A percentile compares a stretch with the other conserved stretches of the same genome.
Conservation (phyloP, 2,797 vertebrate species). For the Tinamus major region DNA sequence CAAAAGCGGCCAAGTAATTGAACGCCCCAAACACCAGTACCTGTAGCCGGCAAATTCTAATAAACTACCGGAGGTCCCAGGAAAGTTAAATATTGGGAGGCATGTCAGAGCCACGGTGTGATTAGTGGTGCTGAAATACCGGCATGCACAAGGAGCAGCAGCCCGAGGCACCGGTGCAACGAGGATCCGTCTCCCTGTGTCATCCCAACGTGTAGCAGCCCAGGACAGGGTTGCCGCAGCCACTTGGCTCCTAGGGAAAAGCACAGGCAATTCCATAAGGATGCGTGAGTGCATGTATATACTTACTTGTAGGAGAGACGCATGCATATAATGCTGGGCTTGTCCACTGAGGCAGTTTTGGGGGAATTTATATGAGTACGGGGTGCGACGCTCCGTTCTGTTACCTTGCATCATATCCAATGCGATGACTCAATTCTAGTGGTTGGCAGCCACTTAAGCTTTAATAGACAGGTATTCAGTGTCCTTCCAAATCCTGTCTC, state of each 20-base stretch:
- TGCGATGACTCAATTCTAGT: not conserved
- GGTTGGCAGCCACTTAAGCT: not conserved
- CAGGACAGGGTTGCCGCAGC: not conserved
- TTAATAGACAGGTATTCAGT: not conserved
- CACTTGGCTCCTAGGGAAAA: not conserved
- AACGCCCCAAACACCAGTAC: slow-evolving; percentile 30
- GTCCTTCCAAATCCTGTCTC: not conserved
- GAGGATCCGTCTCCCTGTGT: slow-evolving; percentile 39
- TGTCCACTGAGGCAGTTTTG: too few relatives aligned
- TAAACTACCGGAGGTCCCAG: slow-evolving; percentile 59
- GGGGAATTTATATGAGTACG: rapidly evolving
- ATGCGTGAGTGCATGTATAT: not conserved
- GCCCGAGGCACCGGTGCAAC: not conserved
- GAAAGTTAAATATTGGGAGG: slow-evolving; percentile 67
- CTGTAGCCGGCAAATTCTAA: slow-evolving; percentile 50
- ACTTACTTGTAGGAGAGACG: not conserved
- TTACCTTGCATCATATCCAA: not conserved
- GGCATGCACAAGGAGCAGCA: not conserved
- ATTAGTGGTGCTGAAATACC: slow-evolving; percentile 42
- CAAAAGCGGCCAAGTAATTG: slow-evolving; percentile 20
- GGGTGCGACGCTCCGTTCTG: rapidly evolving
- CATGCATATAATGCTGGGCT: not conserved
- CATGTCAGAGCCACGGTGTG: not conserved
- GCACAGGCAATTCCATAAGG: not conserved
- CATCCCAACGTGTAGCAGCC: not conserved